These are phyloP conservation scores for Montipora foliosa DNA, from an alignment of 64 coral and sea anemone genomes.

Conservation along the genomic window DNA sequence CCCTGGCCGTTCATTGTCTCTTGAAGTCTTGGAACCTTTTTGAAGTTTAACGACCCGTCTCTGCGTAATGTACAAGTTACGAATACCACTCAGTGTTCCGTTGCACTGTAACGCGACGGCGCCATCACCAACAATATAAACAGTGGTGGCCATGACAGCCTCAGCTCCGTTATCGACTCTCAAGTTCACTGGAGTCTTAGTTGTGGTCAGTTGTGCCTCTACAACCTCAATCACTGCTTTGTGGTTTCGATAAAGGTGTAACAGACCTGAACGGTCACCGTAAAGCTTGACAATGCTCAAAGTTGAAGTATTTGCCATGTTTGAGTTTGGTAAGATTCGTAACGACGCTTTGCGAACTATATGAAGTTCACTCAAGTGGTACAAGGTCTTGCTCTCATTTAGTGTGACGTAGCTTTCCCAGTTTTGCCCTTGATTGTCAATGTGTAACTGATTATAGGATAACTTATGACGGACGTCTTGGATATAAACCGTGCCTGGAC, in stretches of 20 bases:
- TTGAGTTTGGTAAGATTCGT: slow-evolving; percentile 50
- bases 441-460: slow-evolving; percentile 58
- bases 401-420: slow-evolving; percentile 89
- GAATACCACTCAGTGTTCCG: slow-evolving; percentile 71
- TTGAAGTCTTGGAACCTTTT: slow-evolving; percentile 56
- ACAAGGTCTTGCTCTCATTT: slow-evolving; percentile 63
- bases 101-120: slow-evolving; percentile 74
- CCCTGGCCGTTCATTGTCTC: slow-evolving; percentile 40
- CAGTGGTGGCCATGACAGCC: slow-evolving; percentile 75
- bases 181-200: slow-evolving; percentile 86
- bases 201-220: slow-evolving; percentile 66
- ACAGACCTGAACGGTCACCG: slow-evolving; percentile 82
- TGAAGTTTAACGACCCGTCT: slow-evolving; percentile 75
- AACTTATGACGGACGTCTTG: slow-evolving; percentile 79
- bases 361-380: slow-evolving; percentile 84
- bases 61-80: slow-evolving; percentile 83
- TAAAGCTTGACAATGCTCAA: slow-evolving; percentile 77
- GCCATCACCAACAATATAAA: slow-evolving; percentile 80
- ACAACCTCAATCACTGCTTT: slow-evolving; percentile 74
- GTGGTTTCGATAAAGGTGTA: slow-evolving; percentile 69
- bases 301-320: background rate
- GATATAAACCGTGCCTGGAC: slow-evolving; percentile 90
- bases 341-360: slow-evolving; percentile 81
- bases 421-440: slow-evolving; percentile 80
- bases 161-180: slow-evolving; percentile 86